Percentiles rank a stretch among this genome's conserved stretches.
Conservation (phyloP, 2,888 invertebrate species). For the Eupsilia transversa region DNA sequence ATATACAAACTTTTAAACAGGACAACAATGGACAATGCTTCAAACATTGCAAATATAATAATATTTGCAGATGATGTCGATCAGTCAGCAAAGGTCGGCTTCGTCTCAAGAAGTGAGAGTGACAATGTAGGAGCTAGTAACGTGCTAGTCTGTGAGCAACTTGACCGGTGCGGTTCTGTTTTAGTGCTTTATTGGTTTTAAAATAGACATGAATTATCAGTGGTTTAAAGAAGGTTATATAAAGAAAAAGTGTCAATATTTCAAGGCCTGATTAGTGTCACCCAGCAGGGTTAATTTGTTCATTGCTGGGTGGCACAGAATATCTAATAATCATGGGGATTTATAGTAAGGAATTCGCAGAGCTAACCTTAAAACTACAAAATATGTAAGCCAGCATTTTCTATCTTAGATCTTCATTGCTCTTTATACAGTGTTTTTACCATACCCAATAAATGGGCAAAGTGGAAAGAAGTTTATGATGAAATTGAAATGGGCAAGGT, state of each 20-base stretch:
- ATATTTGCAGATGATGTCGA: slow-evolving; percentile 1
- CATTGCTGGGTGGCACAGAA: slow-evolving; percentile 16
- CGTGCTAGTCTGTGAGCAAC: neutral
- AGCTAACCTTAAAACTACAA: slow-evolving; percentile 16
- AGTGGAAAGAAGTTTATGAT: slow-evolving; percentile 4
- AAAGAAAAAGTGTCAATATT: slow-evolving; percentile 8
- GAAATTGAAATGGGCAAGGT: slow-evolving; percentile 8
- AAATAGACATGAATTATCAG: neutral
- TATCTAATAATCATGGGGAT: slow-evolving; percentile 8
- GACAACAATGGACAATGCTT: slow-evolving; percentile 50
- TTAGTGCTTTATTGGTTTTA: neutral
- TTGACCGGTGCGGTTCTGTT: neutral
- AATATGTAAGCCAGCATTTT: slow-evolving; percentile 34
- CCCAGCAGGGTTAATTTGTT: slow-evolving; percentile 18
- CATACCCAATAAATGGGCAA: neutral
- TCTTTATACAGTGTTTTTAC: neutral
- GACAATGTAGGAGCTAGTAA: slow-evolving; percentile 8
- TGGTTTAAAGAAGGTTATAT: neutral
- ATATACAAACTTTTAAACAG: slow-evolving; percentile 46
- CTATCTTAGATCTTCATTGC: neutral
- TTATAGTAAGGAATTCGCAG: slow-evolving; percentile 46
- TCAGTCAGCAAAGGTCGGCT: slow-evolving; percentile 22
- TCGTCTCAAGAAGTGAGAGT: slow-evolving; percentile 2
- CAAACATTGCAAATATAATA: slow-evolving; percentile 39
- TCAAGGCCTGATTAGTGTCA: slow-evolving; percentile 16